Evolutionary conservation across 2,888 invertebrate genomes (phyloP).

Genomic region (Glomeris marginata): DNA sequence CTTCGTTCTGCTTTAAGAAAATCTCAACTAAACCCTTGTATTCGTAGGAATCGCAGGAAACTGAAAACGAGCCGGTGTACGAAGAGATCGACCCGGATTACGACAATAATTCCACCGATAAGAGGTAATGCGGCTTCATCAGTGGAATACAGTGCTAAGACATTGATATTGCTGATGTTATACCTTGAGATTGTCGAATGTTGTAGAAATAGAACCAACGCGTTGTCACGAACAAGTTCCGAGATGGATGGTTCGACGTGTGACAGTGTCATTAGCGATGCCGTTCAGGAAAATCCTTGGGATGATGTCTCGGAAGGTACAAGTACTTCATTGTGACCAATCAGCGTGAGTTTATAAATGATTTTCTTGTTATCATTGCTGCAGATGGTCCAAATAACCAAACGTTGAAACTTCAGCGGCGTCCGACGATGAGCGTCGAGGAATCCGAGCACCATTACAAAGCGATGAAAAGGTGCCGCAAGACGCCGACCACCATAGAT

Average conservation of each 20-base stretch:
- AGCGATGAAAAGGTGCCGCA: constrained; percentile 15
- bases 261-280: too few species aligned
- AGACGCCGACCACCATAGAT: constrained; percentile 22
- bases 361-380: too few species aligned
- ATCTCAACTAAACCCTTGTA: neutral
- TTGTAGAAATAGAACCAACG: too few species aligned
- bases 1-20: neutral
- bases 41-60: neutral
- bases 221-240: too few species aligned
- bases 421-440: constrained; percentile 12
- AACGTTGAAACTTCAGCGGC: neutral
- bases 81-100: constrained; percentile 12
- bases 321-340: constrained; percentile 1
- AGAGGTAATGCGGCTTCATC: neutral
- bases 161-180: too few species aligned
- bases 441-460: constrained; percentile 16
- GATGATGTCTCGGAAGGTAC: neutral
- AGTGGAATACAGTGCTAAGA: too few species aligned
- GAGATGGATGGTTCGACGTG: too few species aligned
- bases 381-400: too few species aligned
- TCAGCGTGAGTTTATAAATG: too few species aligned
- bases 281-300: too few species aligned
- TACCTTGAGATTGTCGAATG: too few species aligned
- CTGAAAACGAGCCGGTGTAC: constrained; percentile 2
- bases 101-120: neutral